These are phyloP conservation scores for Cossypha dichroa DNA, from an alignment of 2,797 vertebrate genomes.

Conservation along the genomic window DNA sequence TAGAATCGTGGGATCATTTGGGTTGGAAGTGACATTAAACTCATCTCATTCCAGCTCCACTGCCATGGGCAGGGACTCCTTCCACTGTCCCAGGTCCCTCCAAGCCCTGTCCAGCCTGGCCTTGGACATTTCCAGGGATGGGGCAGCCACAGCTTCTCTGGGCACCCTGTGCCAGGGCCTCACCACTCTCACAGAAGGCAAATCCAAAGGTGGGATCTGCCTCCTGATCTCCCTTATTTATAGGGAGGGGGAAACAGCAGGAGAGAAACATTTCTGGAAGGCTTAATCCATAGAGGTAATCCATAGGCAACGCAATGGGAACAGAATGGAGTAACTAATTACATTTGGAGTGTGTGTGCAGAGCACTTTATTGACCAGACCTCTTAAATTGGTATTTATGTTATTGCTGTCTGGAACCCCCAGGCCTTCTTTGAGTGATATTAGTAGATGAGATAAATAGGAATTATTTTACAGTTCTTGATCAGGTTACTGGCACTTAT, in stretches of 20 bases:
- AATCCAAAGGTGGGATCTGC: not conserved
- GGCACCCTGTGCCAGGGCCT: not conserved
- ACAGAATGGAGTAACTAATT: constrained; percentile 25
- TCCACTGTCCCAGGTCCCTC: accelerated
- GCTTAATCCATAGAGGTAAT: constrained; percentile 35
- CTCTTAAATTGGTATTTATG: constrained; percentile 57
- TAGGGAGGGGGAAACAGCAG: not conserved
- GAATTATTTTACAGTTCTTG: constrained; percentile 59
- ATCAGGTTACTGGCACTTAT: constrained; percentile 41
- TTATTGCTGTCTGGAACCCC: constrained; percentile 35
- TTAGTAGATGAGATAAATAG: constrained; percentile 46
- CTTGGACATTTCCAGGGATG: not conserved
- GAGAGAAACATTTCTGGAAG: constrained; percentile 14
- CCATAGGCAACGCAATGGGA: not conserved
- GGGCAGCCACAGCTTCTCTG: not conserved
- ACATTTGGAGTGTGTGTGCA: constrained; percentile 25
- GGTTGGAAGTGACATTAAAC: not conserved
- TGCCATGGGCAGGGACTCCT: not conserved
- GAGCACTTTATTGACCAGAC: constrained; percentile 48
- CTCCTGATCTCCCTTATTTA: not conserved
- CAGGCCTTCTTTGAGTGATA: constrained; percentile 36
- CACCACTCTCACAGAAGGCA: not conserved
- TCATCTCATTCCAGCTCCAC: not conserved
- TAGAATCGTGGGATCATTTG: not conserved
- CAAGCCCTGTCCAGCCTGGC: accelerated